These are phyloP conservation scores for Siniperca scherzeri DNA, from an alignment of 2,797 vertebrate species.

Conservation along the genomic window DNA sequence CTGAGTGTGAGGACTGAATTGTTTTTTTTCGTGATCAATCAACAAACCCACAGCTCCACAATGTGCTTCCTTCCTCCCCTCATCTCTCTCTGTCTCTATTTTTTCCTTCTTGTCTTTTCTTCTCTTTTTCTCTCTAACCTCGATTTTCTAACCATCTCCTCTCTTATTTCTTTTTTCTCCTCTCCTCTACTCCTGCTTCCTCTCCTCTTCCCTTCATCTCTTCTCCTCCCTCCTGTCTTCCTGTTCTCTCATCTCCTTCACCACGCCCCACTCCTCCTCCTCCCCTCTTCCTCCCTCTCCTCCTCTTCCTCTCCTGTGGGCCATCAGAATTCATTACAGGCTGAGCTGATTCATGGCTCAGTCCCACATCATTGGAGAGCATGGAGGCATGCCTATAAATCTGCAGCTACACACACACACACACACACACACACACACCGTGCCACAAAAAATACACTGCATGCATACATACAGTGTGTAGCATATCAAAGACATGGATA, in stretches of 20 bases:
- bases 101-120: not conserved
- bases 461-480: constrained; percentile 13
- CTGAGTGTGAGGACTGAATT: not conserved
- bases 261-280: no score
- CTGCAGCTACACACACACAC: constrained; percentile 17
- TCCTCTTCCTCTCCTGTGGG: constrained; percentile 64
- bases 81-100: not conserved
- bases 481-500: constrained; percentile 52
- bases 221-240: not conserved
- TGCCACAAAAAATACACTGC: not conserved
- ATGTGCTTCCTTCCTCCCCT: not conserved
- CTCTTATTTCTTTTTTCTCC: not conserved
- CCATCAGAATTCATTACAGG: constrained; percentile 82
- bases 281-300: not conserved
- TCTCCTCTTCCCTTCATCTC: not conserved
- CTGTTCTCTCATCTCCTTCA: no score
- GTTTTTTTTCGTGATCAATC: constrained; percentile 34
- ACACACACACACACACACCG: not conserved
- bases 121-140: not conserved
- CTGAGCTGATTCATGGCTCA: constrained; percentile 80
- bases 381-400: constrained; percentile 72
- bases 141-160: not conserved
- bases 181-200: not conserved
- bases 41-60: constrained; percentile 19
- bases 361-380: constrained; percentile 74